Evolutionary conservation across 2,888 invertebrate species (phyloP), one percentile per base, ranked within the genome.

Genomic region (Cacoxenus indagator): DNA sequence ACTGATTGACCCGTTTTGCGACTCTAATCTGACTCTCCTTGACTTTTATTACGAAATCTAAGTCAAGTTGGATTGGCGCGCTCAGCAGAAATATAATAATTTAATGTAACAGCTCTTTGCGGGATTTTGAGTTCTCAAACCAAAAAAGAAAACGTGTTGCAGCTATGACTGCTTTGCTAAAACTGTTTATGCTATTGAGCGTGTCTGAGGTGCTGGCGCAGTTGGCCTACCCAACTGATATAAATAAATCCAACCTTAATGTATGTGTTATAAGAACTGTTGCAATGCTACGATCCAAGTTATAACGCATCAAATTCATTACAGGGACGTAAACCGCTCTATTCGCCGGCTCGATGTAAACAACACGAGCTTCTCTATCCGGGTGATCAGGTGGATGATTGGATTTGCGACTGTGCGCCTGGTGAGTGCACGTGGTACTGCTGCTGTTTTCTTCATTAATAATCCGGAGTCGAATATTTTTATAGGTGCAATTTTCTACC

Each of bases 361-460:
- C 88, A 88, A 51, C 91, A 92, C 82, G 92, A 94, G 87, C 83
- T 92, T 0, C 89, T 90, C 6, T 94, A 93, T 83, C 92, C 93
- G 0, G 92, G 92, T 1, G 91, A 91, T 75, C 91, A 91, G 75
- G 88, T 87, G 62, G 90, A 90, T 70, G 91, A 92, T 74, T 93
- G 92, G 92, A 90, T 92, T 65, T 90, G 90, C 70, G 90, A 90
- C 70, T 90, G 90, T 75, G 87, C 82, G 70, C 85, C 87, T 61
- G 85, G 87, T 86, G 71, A 48, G 48, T 48, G 14, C 8, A 48
- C 27, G 43, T 26, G 14, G 14, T 22, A 24, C 22, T 8, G 4
- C 2, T 55, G 3, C 24, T 26, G 9, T 61, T 61, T 61, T 4
- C 37, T 31, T 19, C 27, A 14, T 57, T 8, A 51, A 2, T 51